These are phyloP conservation scores for Cybosia mesomella DNA, from an alignment of 2,888 invertebrate genomes.

Conservation along the genomic window DNA sequence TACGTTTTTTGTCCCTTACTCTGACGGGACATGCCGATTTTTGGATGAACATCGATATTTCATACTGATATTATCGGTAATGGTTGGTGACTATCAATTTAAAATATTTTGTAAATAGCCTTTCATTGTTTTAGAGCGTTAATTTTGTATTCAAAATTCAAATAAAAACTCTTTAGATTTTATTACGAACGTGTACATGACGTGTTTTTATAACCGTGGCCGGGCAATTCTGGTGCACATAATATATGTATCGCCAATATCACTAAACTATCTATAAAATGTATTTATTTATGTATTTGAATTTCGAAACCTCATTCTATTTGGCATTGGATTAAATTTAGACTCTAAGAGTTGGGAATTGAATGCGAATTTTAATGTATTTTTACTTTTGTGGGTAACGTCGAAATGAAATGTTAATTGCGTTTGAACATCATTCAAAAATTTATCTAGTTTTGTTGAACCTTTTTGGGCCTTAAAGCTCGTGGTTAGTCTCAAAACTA, in stretches of 20 bases:
- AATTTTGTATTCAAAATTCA: background rate
- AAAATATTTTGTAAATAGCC: conserved; percentile 46
- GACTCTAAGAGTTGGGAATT: background rate
- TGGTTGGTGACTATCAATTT: conserved; percentile 68
- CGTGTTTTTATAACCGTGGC: conserved; percentile 2
- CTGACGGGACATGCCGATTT: conserved; percentile 72
- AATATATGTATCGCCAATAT: too few species aligned
- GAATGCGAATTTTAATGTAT: background rate
- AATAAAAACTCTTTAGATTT: background rate
- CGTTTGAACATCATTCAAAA: background rate
- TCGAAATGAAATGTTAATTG: background rate
- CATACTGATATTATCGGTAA: conserved; percentile 62
- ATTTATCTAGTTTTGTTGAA: background rate
- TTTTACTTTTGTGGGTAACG: too few species aligned
- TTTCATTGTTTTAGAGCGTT: conserved; percentile 1
- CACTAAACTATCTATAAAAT: too few species aligned
- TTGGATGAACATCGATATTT: conserved; percentile 70
- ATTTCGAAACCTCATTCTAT: background rate
- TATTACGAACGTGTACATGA: background rate
- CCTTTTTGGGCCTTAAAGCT: background rate
- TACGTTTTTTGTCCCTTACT: conserved; percentile 58
- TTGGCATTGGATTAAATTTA: background rate
- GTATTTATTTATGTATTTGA: background rate
- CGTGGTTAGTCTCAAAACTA: background rate
- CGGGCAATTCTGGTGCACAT: background rate